phyloP scores from a whole-genome alignment of 2,888 invertebrate species.

The Catocala nupta region DNA sequence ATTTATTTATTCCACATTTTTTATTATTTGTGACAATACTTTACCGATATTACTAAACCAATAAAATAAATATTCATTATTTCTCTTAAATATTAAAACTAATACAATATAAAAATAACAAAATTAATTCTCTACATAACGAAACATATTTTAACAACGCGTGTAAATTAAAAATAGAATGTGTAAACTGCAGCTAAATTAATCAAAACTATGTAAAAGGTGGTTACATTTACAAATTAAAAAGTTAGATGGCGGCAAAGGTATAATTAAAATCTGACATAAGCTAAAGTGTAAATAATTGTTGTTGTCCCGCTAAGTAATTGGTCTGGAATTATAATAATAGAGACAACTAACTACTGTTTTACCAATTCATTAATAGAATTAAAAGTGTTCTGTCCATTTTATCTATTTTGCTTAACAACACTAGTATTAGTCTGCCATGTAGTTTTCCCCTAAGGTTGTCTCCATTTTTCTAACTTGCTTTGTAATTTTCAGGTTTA shows the following conservation, averaged over 20 bases:
- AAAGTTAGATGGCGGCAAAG: conserved; percentile 17
- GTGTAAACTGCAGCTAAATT: conserved; percentile 12
- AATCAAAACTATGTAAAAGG: conserved; percentile 16
- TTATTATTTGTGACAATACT: no score
- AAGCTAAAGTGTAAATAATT: conserved; percentile 66
- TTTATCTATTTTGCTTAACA: no score
- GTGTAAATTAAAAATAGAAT: no score
- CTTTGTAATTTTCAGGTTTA: no score
- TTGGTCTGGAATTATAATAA: conserved; percentile 58
- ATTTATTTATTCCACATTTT: neutral
- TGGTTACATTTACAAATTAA: conserved; percentile 18
- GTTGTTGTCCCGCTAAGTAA: conserved; percentile 59
- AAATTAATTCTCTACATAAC: no score
- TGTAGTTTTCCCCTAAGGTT: no score
- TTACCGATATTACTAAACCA: no score
- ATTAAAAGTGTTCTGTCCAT: neutral
- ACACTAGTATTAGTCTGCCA: neutral
- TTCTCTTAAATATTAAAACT: no score
- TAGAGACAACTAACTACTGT: conserved; percentile 18
- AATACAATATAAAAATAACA: no score
- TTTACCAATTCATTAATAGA: conserved; percentile 40
- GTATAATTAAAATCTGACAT: conserved; percentile 67
- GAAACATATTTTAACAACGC: no score
- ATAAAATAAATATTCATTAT: no score
- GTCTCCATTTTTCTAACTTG: no score